Percentiles rank a stretch among this genome's conserved stretches.
Evolutionary conservation across 2,888 invertebrate genomes (phyloP).

Genomic region (Nipponacmea schrenckii): DNA sequence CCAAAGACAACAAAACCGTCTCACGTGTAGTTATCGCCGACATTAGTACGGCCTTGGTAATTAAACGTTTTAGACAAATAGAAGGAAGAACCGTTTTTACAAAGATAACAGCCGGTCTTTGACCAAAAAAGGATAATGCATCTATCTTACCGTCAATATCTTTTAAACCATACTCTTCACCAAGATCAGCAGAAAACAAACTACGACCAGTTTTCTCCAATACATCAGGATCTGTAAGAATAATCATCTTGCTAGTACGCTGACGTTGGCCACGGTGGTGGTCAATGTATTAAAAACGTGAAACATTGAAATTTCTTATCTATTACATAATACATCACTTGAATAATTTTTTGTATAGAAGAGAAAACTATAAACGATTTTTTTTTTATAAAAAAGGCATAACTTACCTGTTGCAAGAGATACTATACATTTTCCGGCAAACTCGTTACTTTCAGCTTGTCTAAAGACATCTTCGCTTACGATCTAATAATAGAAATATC

Average conservation of each 20-base stretch:
- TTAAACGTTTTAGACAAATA: too few relatives aligned
- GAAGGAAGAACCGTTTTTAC: too few relatives aligned
- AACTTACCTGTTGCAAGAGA: conserved; percentile 48
- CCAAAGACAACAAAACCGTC: too few relatives aligned
- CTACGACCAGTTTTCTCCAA: conserved; percentile 64
- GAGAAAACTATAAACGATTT: too few relatives aligned
- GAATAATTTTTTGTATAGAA: too few relatives aligned
- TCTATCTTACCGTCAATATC: conserved; percentile 62
- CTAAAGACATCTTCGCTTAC: conserved; percentile 27
- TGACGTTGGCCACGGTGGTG: background rate
- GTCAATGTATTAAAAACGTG: background rate
- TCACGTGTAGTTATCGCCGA: too few relatives aligned
- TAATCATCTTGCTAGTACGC: background rate
- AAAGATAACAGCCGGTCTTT: too few relatives aligned
- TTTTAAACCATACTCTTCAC: conserved; percentile 63
- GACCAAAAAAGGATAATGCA: too few relatives aligned
- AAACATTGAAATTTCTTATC: background rate
- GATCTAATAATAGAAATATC: background rate
- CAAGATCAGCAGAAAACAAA: conserved; percentile 64
- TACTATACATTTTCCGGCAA: conserved; percentile 48
- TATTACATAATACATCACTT: too few relatives aligned
- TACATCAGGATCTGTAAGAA: conserved; percentile 50
- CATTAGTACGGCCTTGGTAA: too few relatives aligned
- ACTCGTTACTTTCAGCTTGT: conserved; percentile 49
- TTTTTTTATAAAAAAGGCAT: conserved; percentile 17